phyloP scores from a whole-genome alignment of 2,113 vertebrate species.

The Polypterus bichir region DNA sequence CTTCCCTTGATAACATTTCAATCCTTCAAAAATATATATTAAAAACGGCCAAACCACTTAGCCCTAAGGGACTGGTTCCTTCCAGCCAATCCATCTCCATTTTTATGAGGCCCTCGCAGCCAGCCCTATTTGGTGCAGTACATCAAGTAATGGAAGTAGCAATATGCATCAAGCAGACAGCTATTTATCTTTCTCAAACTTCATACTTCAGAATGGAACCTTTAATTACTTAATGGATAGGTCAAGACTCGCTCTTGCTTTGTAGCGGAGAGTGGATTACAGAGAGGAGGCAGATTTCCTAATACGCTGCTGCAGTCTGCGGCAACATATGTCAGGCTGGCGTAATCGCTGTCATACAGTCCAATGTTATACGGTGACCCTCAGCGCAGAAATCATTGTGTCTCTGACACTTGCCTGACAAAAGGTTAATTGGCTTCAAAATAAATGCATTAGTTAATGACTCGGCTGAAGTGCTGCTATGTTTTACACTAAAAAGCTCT shows the following conservation, averaged over 20 bases:
- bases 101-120: slow-evolving; percentile 55
- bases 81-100: slow-evolving; percentile 53
- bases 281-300: slow-evolving; percentile 35
- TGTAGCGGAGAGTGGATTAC: slow-evolving; percentile 51
- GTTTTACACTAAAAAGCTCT: slow-evolving; percentile 46
- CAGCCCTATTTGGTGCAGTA: slow-evolving; percentile 44
- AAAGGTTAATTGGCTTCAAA: slow-evolving; percentile 74
- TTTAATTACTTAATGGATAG: slow-evolving; percentile 68
- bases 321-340: slow-evolving; percentile 34
- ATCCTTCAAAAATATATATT: slow-evolving; percentile 31
- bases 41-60: slow-evolving; percentile 53
- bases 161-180: slow-evolving; percentile 35
- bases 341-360: slow-evolving; percentile 41
- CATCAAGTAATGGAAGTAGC: slow-evolving; percentile 47
- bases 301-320: slow-evolving; percentile 25
- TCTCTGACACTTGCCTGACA: slow-evolving; percentile 48
- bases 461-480: slow-evolving; percentile 44
- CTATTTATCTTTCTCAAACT: slow-evolving; percentile 54
- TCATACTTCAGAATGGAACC: slow-evolving; percentile 61
- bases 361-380: slow-evolving; percentile 52
- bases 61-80: slow-evolving; percentile 45
- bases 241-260: slow-evolving; percentile 47
- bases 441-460: slow-evolving; percentile 68
- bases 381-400: slow-evolving; percentile 40
- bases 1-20: slow-evolving; percentile 53